phyloP scores from a whole-genome alignment of 2,797 vertebrate species.

The Euthynnus affinis region DNA sequence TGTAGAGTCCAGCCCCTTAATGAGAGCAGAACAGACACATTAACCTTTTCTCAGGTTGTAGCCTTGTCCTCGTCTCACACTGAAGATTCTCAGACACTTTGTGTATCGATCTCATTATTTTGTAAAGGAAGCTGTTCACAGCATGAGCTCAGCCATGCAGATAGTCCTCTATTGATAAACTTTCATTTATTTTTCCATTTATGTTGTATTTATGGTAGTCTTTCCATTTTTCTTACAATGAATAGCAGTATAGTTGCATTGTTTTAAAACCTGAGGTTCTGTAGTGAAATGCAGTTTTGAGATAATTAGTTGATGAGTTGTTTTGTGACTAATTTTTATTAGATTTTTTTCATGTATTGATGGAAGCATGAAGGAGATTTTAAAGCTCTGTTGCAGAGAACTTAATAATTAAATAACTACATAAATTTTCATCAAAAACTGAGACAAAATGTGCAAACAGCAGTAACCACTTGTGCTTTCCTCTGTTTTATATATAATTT shows the following conservation, averaged over 20 bases:
- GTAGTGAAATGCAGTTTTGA: neutral
- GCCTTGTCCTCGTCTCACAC: constrained; percentile 19
- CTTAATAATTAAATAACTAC: neutral
- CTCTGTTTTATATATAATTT: neutral
- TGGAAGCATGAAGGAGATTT: neutral
- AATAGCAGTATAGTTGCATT: no score
- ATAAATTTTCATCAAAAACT: neutral
- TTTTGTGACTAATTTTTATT: neutral
- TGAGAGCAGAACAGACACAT: constrained; percentile 68
- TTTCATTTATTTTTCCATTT: neutral
- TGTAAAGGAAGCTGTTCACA: constrained; percentile 50
- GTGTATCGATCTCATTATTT: constrained; percentile 61
- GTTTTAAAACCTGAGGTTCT: neutral
- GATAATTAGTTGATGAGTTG: neutral
- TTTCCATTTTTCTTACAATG: no score
- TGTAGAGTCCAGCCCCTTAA: constrained; percentile 47
- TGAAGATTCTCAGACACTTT: constrained; percentile 32
- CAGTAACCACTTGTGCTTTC: neutral
- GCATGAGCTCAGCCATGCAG: constrained; percentile 27
- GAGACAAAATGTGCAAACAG: neutral
- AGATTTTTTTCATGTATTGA: neutral
- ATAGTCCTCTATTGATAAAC: constrained; percentile 1
- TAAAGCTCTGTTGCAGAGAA: neutral
- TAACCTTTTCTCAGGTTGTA: constrained; percentile 73
- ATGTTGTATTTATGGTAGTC: neutral